These are phyloP conservation scores for Carassius auratus DNA, from an alignment of 2,113 vertebrate species.

Conservation along the genomic window DNA sequence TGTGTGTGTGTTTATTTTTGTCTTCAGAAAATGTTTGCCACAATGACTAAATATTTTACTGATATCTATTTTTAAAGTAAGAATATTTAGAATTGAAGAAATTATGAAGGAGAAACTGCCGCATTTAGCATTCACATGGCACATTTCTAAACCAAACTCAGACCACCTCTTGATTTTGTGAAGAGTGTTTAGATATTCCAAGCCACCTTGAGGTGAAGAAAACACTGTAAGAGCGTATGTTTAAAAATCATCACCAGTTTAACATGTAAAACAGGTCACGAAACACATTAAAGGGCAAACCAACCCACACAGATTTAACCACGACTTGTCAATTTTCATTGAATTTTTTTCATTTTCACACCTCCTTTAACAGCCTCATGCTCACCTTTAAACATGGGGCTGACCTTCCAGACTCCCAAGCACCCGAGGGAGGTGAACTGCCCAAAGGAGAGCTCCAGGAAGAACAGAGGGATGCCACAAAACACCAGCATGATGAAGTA, in stretches of 20 bases:
- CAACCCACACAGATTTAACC: neutral
- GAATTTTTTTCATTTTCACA: neutral
- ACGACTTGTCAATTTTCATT: neutral
- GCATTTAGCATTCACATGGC: neutral
- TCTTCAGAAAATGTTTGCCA: neutral
- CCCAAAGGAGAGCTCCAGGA: conserved; percentile 97
- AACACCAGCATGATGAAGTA: conserved; percentile 99
- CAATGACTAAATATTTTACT: neutral
- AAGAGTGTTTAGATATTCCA: neutral
- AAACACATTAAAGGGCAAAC: neutral
- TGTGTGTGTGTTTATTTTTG: too few species aligned
- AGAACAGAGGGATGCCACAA: conserved; percentile 97
- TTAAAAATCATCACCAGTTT: neutral
- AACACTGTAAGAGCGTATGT: neutral
- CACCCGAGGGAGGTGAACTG: conserved; percentile 97
- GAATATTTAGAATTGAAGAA: neutral
- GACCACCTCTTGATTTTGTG: too few species aligned
- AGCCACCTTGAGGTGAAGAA: neutral
- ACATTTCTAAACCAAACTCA: neutral
- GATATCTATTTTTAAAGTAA: neutral
- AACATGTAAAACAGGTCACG: conserved; percentile 2
- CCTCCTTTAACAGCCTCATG: neutral
- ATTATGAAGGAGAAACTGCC: neutral
- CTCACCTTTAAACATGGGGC: conserved; percentile 99
- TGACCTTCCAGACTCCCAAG: conserved; percentile 96